Base-by-base conservation (phyloP, 1,140 invertebrate species). In the Aricia agestis region DNA sequence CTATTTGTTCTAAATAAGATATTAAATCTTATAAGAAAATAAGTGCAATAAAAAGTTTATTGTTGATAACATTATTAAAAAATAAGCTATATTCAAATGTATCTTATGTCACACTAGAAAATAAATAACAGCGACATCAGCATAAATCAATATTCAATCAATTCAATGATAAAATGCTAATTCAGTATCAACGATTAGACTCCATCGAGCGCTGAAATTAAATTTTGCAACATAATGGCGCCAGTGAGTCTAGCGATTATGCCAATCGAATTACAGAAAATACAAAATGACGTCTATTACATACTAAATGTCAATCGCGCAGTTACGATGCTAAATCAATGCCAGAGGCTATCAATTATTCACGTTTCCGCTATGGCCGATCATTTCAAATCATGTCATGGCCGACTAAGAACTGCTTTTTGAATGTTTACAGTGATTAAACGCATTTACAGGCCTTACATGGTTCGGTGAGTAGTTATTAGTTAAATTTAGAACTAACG, bases 261-360 rank as follows among this genome's bases (percentile, higher is more conserved):
- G 45, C 45, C 45, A 52, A 52, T 52, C 45, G 11, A 52, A 52
- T 63, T 63, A 25, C 59, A 63, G 59, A 19, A 63, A 63, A 63
- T 63, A 63, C 59, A 19, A 25, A 63, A 63, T 63, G 59, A 63
- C 18, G 59, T 19, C 18, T 19, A 63, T 19, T 63, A 19, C 59
- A 19, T 63, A 25, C 59, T 19, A 63, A 63, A 63, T 63, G 59
- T 63, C 17, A 63, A 63, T 63, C 17, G 18, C 18, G 19, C 59
- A 63, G 59, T 63, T 19, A 63, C 59, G 19, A 63, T 10, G 59
- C 59, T 19, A 63, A 63, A 63, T 63, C 59, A 19, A 63, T 63
- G 17, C 59, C 18, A 11, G 59, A 1, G 19, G 18, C 59, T 19
- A 18, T 59, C 58, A 19, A 19, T 19, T 19, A 63, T 63, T 19